These are phyloP conservation scores for Drosophila pallidifrons DNA, from an alignment of 1,140 invertebrate species.

Conservation along the genomic window DNA sequence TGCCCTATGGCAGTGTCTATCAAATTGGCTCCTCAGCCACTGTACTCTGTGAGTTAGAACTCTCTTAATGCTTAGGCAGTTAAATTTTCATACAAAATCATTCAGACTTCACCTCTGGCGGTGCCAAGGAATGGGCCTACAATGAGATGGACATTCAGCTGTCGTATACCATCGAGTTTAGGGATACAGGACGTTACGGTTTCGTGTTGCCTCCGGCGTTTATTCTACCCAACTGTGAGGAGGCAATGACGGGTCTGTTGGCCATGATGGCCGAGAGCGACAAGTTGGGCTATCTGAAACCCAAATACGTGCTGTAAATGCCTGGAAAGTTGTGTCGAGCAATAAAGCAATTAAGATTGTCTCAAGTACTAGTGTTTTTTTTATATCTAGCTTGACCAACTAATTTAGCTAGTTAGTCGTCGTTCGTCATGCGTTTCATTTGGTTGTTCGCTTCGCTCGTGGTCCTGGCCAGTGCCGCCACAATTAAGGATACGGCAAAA, in stretches of 20 bases:
- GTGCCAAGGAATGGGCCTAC: slow-evolving; percentile 89
- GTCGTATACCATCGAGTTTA: slow-evolving; percentile 86
- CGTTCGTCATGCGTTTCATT: slow-evolving; percentile 53
- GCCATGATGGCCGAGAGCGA: slow-evolving; percentile 87
- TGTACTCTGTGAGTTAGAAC: slow-evolving; percentile 86
- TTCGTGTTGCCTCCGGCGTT: slow-evolving; percentile 93
- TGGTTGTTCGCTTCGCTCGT: slow-evolving; percentile 55
- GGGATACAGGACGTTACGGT: slow-evolving; percentile 93
- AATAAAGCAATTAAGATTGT: slow-evolving; percentile 68
- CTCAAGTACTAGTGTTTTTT: slow-evolving; percentile 1
- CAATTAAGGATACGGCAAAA: slow-evolving; percentile 35
- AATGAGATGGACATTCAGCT: slow-evolving; percentile 87
- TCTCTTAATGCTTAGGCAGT: background rate
- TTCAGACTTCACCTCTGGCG: slow-evolving; percentile 85
- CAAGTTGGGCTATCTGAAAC: slow-evolving; percentile 60
- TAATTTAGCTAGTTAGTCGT: slow-evolving; percentile 31
- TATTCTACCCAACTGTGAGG: slow-evolving; percentile 92
- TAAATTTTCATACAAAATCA: background rate
- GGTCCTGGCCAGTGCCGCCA: slow-evolving; percentile 49
- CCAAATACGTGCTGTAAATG: slow-evolving; percentile 56
- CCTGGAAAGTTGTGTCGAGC: slow-evolving; percentile 7
- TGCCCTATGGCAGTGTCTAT: slow-evolving; percentile 85
- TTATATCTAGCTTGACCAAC: background rate
- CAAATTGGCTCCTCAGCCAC: slow-evolving; percentile 85
- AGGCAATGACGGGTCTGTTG: slow-evolving; percentile 91